phyloP scores from a whole-genome alignment of 1,140 invertebrate species.

The Steinernema feltiae region DNA sequence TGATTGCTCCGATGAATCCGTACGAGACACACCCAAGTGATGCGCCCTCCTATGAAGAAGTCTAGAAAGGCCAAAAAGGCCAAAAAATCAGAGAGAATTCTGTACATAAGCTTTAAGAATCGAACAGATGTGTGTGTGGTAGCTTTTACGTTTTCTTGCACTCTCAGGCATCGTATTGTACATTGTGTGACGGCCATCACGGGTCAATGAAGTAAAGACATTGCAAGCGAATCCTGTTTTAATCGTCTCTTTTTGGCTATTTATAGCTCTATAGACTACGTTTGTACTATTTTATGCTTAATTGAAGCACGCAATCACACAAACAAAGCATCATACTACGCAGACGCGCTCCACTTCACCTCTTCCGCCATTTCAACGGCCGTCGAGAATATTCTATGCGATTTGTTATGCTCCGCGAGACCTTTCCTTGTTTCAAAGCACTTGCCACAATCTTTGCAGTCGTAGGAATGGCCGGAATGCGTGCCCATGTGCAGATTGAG shows the following conservation, averaged over 20 bases:
- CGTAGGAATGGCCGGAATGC: slow-evolving; percentile 44
- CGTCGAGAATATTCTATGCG: slow-evolving; percentile 30
- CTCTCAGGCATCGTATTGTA: slow-evolving; percentile 2
- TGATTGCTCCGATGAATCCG: not conserved
- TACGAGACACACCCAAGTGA: not conserved
- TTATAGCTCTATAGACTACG: too few species aligned
- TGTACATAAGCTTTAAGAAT: slow-evolving; percentile 5
- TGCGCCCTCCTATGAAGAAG: not conserved
- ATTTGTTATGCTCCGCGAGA: slow-evolving; percentile 45
- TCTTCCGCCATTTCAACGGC: not conserved
- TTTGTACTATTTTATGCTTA: not conserved
- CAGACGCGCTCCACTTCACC: not conserved
- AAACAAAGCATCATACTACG: not conserved
- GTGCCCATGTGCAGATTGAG: slow-evolving; percentile 46
- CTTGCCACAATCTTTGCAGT: slow-evolving; percentile 48
- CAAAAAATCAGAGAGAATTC: not conserved
- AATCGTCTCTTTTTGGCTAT: too few species aligned
- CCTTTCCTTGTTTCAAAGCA: slow-evolving; percentile 45
- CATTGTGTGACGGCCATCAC: not conserved
- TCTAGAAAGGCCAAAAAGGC: not conserved
- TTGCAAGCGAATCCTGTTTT: too few species aligned
- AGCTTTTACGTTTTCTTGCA: not conserved
- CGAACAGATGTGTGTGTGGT: not conserved
- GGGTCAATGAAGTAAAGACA: not conserved
- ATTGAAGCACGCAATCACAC: not conserved